Evolutionary conservation across 2,797 vertebrate genomes (phyloP), one percentile per base, ranked within the genome.

Genomic region (Chiroxiphia lanceolata): DNA sequence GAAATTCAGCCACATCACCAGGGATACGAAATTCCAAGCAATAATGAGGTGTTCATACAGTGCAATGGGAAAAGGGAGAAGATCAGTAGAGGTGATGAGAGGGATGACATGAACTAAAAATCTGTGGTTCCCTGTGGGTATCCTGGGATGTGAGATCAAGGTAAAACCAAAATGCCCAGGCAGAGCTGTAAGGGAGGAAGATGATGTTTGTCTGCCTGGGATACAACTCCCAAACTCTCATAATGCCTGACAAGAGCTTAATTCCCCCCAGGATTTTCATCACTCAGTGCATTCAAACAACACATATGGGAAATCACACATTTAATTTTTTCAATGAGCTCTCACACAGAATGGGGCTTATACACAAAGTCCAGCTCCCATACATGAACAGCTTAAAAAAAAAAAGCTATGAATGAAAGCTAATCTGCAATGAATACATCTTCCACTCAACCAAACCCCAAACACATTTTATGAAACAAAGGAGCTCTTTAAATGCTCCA

Each of bases 391-490:
- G 26, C 33, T 70, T 48, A 13, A 48, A 87, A 70, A 85, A 60
- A 60, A 48, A 60, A 20, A 29, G 1, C 59, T 56, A 71, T 0
- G 0, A 93, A 47, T 60, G 47, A 82, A 85, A 89, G 51, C 48
- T 89, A 60, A 95, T 82, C 51, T 72, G 76, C 63, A 92, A 51
- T 38, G 54, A 94, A 94, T 82, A 79, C 13, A 87, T 90, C 34
- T 94, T 83, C 65, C 0, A 2, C 83, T 89, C 75, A 95, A 45
- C 21, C 23, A 78, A 82, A 83, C 27, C 16, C 53, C 71, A 90
- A 93, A 93, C 45, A 63, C 0, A 0, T 76, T 89, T 89, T 38
- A 61, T 57, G 51, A 91, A 90, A 94, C 81, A 92, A 83, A 95
- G 40, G 59, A 89, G 34, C 31, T 82, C 48, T 67, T 75, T 36